Base-by-base conservation (phyloP, 1,140 invertebrate species). In the Diachasma alloeum region DNA sequence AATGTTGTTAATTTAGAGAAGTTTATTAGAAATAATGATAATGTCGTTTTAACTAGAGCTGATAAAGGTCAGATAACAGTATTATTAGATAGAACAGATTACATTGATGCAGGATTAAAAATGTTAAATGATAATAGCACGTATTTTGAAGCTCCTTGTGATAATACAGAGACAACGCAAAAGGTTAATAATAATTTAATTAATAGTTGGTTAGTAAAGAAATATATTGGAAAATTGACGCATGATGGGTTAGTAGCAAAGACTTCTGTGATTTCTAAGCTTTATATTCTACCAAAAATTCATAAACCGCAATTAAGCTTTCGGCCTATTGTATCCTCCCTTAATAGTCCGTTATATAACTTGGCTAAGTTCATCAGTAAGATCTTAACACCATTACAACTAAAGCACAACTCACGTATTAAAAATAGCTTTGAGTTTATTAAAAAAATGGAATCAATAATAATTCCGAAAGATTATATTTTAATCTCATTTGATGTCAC, bases 391-490 rank as follows among this genome's bases (percentile, higher is more conserved):
- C n/a, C n/a, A n/a, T n/a, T n/a, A n/a, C n/a, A n/a, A n/a, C n/a
- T n/a, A n/a, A n/a, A n/a, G n/a, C n/a, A n/a, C n/a, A n/a, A n/a
- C n/a, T n/a, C n/a, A n/a, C n/a, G n/a, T n/a, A 24, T 78, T 4
- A 75, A 81, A 78, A 72, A 81, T 63, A 77, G 78, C 72, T 59
- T 75, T 4, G 67, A 74, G 11, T 78, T 80, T 46, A 42, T 67
- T 13, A 10, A 78, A n/a, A 67, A 77, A 72, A 59, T 80, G 15
- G 72, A 46, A 22, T 67, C 75, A 31, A 13, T 75, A 0, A 17
- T 1, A 0, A 76, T 81, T 19, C 22, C 67, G 1, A 9, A 53
- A 42, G 48, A 78, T 26, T 70, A 72, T 17, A 22, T 39, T 11
- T 59, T 80, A 22, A 36, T 80, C 13, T 81, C 80, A 0, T 72